Evolutionary conservation across 2,113 vertebrate species (phyloP), one percentile per base, ranked within the genome.

Genomic region (rat (Rattus norvegicus)): DNA sequence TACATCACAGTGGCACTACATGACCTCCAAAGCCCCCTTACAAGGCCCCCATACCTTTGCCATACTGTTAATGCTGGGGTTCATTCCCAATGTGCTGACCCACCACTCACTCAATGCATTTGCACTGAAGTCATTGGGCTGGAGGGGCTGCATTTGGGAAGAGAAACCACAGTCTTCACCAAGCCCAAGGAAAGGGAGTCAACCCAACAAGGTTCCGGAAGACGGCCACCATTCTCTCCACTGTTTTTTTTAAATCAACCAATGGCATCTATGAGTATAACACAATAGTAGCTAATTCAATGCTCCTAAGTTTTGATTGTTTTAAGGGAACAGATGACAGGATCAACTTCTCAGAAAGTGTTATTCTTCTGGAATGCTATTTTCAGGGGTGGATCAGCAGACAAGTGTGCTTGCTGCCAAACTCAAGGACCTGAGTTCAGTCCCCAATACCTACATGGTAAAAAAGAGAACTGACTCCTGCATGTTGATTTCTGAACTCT

Each of bases 351-450:
- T 83, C 81, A 92, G 1, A 0, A 22, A 33, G 12, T 61, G 91
- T 90, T 91, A 61, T 94, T 95, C 61, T 86, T 89, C 67, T 67
- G 17, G 33, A 92, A 93, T 72, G 67, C 61, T 95, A 33, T 83
- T 90, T 89, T 92, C 83, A 94, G 65, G 39, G 39, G 30, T 65
- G 43, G 8, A 24, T 85, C 14, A 19, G 39, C 61, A 85, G 16
- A 85, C 65, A 47, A 47, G 61, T 16, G 4, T 39, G 26, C 28
- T 85, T 85, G 2, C 43, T 30, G 59, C 26, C 59, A 47, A 85
- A 22, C 83, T n/a, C 39, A 43, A 85, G 24, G 39, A 19, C 6
- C 14, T 47, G 59, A 47, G 61, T 47, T 85, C 39, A 65, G 47
- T 47, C 9, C 83, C 26, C 59, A 47, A 11, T 47, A 65, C 39